phyloP scores from a whole-genome alignment of 2,888 invertebrate genomes.

The Microplitis deprimator region DNA sequence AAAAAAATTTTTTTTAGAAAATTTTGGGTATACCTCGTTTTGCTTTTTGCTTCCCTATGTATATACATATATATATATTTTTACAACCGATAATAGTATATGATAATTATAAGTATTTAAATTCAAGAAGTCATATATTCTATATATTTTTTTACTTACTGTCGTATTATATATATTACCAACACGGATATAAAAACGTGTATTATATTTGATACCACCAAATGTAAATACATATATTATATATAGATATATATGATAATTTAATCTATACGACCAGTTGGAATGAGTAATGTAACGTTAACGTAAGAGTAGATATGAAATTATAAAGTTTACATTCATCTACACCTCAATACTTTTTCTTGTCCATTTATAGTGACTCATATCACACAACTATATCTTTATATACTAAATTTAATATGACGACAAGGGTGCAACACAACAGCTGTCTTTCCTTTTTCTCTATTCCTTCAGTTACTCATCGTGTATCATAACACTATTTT shows the following conservation, averaged over 20 bases:
- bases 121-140: not conserved
- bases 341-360: not conserved
- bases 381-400: not conserved
- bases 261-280: not conserved
- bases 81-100: too few species aligned
- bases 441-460: conserved; percentile 14
- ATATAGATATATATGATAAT: not conserved
- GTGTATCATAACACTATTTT: not conserved
- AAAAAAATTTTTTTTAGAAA: too few species aligned
- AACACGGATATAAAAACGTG: not conserved
- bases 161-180: not conserved
- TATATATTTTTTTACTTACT: not conserved
- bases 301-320: not conserved
- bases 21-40: too few species aligned
- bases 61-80: too few species aligned
- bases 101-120: too few species aligned
- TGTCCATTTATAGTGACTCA: conserved; percentile 3
- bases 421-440: conserved; percentile 20
- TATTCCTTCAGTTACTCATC: not conserved
- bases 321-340: not conserved
- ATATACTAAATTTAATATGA: conserved; percentile 28
- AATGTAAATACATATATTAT: not conserved
- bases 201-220: not conserved
- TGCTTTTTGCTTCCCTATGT: too few species aligned
- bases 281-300: not conserved